Percentiles rank a stretch among this genome's conserved stretches.
Conservation (phyloP, 2,113 vertebrate genomes). For the Ictalurus punctatus region DNA sequence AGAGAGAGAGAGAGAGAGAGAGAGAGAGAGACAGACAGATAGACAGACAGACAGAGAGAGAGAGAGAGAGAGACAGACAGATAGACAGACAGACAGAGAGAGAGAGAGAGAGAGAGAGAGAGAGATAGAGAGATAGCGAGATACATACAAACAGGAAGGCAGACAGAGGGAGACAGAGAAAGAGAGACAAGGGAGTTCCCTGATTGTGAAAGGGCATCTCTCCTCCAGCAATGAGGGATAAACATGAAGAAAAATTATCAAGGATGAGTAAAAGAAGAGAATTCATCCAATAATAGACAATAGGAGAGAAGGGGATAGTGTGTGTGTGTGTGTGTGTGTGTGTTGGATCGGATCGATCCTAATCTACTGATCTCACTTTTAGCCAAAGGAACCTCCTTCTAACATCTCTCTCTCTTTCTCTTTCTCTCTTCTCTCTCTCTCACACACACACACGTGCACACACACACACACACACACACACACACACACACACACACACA, state of each 20-base stretch:
- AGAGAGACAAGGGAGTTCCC: background rate
- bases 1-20: background rate
- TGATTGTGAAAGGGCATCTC: background rate
- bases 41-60: background rate
- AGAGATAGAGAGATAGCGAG: background rate
- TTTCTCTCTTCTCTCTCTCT: background rate
- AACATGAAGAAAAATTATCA: slow-evolving; percentile 12
- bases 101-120: background rate
- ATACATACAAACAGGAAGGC: too few species aligned
- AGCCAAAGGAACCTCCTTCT: slow-evolving; percentile 5
- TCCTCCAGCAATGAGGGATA: background rate
- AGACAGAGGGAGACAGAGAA: background rate
- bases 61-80: background rate
- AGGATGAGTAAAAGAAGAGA: slow-evolving; percentile 17
- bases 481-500: slow-evolving; percentile 10
- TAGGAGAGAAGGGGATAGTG: background rate
- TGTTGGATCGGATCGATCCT: slow-evolving; percentile 5
- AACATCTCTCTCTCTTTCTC: background rate
- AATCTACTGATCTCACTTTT: slow-evolving; percentile 39
- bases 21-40: too few species aligned
- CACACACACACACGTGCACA: background rate
- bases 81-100: slow-evolving; percentile 30
- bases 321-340: slow-evolving; percentile 4
- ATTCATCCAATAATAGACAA: background rate
- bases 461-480: background rate